A percentile compares a stretch with the other conserved stretches of the same genome.
phyloP scores from a whole-genome alignment of 2,888 invertebrate species.

The Cistogaster globosa region DNA sequence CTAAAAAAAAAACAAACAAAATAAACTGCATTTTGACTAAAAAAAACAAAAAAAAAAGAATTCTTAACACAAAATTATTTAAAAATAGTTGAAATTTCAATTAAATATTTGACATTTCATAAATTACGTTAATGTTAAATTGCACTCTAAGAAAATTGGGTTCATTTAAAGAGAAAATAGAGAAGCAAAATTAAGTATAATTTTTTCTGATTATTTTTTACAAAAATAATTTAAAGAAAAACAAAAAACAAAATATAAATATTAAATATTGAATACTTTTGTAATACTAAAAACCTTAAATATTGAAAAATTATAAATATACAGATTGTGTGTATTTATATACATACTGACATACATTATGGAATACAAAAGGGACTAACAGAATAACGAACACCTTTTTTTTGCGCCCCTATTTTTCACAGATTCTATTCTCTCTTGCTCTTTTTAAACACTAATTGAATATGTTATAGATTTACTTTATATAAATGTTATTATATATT shows the following conservation, averaged over 20 bases:
- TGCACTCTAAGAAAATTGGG: slow-evolving; percentile 25
- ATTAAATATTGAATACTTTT: slow-evolving; percentile 40
- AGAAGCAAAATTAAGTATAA: not conserved
- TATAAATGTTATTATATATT: slow-evolving; percentile 68
- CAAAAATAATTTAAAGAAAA: slow-evolving; percentile 12
- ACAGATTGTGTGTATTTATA: slow-evolving; percentile 29
- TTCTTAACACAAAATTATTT: not conserved
- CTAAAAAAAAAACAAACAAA: not conserved
- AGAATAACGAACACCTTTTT: slow-evolving; percentile 45
- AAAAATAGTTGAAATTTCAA: slow-evolving; percentile 23
- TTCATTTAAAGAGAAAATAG: slow-evolving; percentile 22
- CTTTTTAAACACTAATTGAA: slow-evolving; percentile 42
- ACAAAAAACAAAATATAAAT: slow-evolving; percentile 2
- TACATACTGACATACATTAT: slow-evolving; percentile 39
- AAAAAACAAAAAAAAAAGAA: not conserved
- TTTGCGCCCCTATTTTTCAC: slow-evolving; percentile 35
- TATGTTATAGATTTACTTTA: slow-evolving; percentile 56
- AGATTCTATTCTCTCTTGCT: slow-evolving; percentile 28
- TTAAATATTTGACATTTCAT: slow-evolving; percentile 29
- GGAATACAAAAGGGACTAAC: slow-evolving; percentile 57
- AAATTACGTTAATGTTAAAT: slow-evolving; percentile 36
- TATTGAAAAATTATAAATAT: slow-evolving; percentile 41
- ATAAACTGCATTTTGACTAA: not conserved
- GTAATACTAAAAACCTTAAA: slow-evolving; percentile 42
- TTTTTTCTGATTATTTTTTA: slow-evolving; percentile 25